Base-by-base conservation (phyloP, 2,888 invertebrate genomes). In the Physocephala rufipes region DNA sequence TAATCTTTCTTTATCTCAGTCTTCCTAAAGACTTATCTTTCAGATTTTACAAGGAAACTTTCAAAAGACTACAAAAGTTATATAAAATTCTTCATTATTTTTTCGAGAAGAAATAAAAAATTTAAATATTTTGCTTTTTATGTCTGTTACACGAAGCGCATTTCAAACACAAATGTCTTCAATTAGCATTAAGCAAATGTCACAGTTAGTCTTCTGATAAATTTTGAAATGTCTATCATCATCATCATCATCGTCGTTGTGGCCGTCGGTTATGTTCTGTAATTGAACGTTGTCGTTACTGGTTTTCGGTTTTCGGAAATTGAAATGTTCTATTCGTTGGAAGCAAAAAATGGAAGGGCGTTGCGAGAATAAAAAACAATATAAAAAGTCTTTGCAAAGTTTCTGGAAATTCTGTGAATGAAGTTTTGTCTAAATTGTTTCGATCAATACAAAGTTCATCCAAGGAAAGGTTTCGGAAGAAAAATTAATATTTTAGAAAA, bases 191-290 rank as follows among this genome's bases (percentile, higher is more conserved):
- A 49, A 65, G n/a, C n/a, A 65, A 49, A 51, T 5, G 15, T 55
- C 51, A 3, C 26, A 65, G 28, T 65, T 51, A 51, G 51, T 51
- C 65, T 65, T 51, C 30, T 51, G n/a, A 65, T 49, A 51, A 65
- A 65, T 65, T 30, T 24, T 16, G 19, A 43, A 43, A 43, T 43
- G 12, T 36, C 4, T 36, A 36, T 36, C 36, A 36, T 36, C 36
- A 36, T n/a, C 61, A 9, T 5, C 16, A 7, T 43, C 24, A 21
- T 43, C 36, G 21, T 26, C 9, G 28, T 30, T 61, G n/a, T n/a
- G n/a, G n/a, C n/a, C n/a, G n/a, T n/a, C n/a, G n/a, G n/a, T n/a
- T n/a, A n/a, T n/a, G n/a, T n/a, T n/a, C n/a, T n/a, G n/a, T n/a
- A n/a, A n/a, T n/a, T n/a, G n/a, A n/a, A n/a, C n/a, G n/a, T n/a